Conservation (phyloP, 2,888 invertebrate species). For the Callimorpha dominula region DNA sequence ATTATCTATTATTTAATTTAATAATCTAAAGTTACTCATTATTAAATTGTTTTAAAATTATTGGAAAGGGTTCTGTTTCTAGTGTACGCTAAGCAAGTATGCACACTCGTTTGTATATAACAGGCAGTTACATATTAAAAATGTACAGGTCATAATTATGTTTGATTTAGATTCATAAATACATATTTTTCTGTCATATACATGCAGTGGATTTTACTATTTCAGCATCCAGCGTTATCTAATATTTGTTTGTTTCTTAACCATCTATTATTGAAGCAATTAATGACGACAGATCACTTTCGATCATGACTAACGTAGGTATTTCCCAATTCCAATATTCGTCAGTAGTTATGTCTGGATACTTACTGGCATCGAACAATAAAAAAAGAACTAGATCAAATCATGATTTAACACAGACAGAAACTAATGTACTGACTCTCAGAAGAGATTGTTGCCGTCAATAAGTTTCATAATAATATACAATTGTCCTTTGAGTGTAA, state of each 20-base stretch:
- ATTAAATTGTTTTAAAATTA: too few species aligned
- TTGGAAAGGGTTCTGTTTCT: too few species aligned
- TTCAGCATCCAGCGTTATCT: not conserved
- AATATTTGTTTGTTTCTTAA: not conserved
- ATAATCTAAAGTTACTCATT: too few species aligned
- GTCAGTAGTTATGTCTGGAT: not conserved
- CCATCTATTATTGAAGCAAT: not conserved
- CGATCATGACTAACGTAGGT: constrained; percentile 2
- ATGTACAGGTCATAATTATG: not conserved
- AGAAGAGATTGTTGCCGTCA: constrained; percentile 2
- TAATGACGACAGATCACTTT: not conserved
- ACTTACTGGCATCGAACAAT: not conserved
- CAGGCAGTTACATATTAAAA: not conserved
- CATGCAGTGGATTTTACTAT: not conserved
- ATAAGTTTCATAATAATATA: not conserved
- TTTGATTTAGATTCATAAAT: not conserved
- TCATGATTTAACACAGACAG: not conserved
- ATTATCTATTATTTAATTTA: too few species aligned
- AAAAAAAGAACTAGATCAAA: not conserved
- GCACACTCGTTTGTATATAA: too few species aligned
- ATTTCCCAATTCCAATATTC: not conserved
- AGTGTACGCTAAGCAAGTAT: too few species aligned
- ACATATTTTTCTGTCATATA: not conserved
- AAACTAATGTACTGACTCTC: constrained; percentile 2
- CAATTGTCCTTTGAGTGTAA: not conserved